These are phyloP conservation scores for Campylomormyrus tamandua DNA, from an alignment of 2,113 vertebrate species.

Conservation along the genomic window DNA sequence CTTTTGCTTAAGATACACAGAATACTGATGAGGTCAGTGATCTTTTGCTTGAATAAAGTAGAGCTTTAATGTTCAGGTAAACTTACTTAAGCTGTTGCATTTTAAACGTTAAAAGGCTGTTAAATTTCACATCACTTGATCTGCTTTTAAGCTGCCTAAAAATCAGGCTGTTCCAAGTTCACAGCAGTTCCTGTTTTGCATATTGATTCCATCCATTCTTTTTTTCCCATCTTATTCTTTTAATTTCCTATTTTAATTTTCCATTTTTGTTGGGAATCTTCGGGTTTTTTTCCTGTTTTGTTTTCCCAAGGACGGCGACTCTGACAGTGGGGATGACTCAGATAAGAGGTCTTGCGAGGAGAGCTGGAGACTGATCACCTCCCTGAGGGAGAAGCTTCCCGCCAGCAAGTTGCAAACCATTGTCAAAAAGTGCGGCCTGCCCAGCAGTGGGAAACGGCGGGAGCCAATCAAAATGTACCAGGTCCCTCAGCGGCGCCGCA, in stretches of 20 bases:
- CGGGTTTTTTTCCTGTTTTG: conserved; percentile 86
- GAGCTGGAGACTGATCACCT: conserved; percentile 99
- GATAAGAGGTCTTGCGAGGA: conserved; percentile 99
- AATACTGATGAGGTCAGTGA: not conserved
- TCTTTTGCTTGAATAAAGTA: not conserved
- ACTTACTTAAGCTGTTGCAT: not conserved
- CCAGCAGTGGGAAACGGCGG: conserved; percentile 94
- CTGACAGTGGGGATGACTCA: conserved; percentile 99
- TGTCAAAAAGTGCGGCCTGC: conserved; percentile 98
- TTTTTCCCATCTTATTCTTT: conserved; percentile 45
- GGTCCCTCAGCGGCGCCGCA: conserved; percentile 85
- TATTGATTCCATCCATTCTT: conserved; percentile 70
- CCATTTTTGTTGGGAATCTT: conserved; percentile 76
- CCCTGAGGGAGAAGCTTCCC: conserved; percentile 97
- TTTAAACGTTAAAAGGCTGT: not conserved
- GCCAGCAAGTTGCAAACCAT: conserved; percentile 98
- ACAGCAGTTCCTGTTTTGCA: conserved; percentile 62
- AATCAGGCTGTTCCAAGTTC: conserved; percentile 4
- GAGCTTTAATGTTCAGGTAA: not conserved
- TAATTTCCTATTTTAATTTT: conserved; percentile 69
- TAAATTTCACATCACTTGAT: not conserved
- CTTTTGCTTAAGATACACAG: not conserved
- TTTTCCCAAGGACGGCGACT: conserved; percentile 99
- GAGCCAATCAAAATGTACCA: conserved; percentile 98
- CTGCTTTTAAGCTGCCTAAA: not conserved